Evolutionary conservation across 2,888 invertebrate genomes (phyloP).

Genomic region (Unio delphinus): DNA sequence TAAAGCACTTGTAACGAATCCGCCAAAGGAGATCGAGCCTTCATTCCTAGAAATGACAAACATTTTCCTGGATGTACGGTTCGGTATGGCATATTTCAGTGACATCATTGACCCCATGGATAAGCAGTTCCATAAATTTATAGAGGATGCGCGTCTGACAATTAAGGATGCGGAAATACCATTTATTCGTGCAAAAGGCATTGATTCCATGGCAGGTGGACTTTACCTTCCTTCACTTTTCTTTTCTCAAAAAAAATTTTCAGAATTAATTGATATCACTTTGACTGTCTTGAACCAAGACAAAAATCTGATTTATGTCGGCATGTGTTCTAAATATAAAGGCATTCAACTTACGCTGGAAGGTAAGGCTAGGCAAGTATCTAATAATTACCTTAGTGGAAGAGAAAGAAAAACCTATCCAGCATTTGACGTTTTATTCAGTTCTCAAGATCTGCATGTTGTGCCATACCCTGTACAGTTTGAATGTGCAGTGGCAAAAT

Average conservation of each 20-base stretch:
- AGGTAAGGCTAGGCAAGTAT: too few relatives aligned
- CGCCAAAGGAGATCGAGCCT: neutral
- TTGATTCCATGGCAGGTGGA: too few relatives aligned
- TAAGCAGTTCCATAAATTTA: too few relatives aligned
- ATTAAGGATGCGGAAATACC: too few relatives aligned
- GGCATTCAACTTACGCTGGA: neutral
- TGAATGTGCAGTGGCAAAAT: neutral
- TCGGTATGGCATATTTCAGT: neutral
- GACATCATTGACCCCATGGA: too few relatives aligned
- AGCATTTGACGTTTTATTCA: slow-evolving; percentile 1
- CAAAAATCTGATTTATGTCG: neutral
- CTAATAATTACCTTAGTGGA: neutral
- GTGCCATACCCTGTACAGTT: slow-evolving; percentile 1
- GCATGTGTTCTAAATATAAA: neutral
- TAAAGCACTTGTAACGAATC: neutral
- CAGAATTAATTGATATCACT: neutral
- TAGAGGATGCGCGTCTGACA: too few relatives aligned
- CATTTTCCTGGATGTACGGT: neutral
- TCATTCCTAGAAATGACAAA: slow-evolving; percentile 1
- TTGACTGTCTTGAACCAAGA: neutral
- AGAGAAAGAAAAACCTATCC: neutral
- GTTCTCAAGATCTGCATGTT: neutral
- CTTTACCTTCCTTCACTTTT: too few relatives aligned
- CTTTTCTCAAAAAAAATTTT: too few relatives aligned
- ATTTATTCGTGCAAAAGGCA: too few relatives aligned